These are phyloP conservation scores for Eueremaeus valkanovi DNA, from an alignment of 2,888 invertebrate species.

Conservation along the genomic window DNA sequence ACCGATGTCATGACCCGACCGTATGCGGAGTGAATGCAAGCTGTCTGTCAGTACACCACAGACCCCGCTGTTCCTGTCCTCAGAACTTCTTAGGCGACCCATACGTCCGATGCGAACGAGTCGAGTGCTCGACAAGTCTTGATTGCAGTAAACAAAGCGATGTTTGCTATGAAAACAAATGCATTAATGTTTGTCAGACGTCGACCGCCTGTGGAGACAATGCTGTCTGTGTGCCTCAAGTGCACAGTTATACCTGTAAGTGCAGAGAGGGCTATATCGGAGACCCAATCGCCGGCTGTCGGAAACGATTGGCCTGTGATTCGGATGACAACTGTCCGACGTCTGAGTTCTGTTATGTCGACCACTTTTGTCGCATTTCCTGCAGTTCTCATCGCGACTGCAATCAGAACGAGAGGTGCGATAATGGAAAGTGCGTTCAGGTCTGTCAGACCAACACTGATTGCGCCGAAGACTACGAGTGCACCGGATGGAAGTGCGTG, in stretches of 20 bases:
- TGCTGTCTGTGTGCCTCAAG: conserved; percentile 77
- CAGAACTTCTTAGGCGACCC: conserved; percentile 68
- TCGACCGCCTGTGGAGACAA: conserved; percentile 72
- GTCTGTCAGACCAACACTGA: conserved; percentile 67
- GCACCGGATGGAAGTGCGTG: conserved; percentile 50
- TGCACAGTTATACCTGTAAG: conserved; percentile 71
- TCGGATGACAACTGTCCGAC: conserved; percentile 71
- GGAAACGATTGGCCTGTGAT: conserved; percentile 76
- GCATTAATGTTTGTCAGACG: conserved; percentile 62
- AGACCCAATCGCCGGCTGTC: conserved; percentile 69
- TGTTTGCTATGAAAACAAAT: conserved; percentile 63
- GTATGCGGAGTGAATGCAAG: conserved; percentile 47
- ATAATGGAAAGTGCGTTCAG: conserved; percentile 71
- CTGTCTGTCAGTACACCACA: conserved; percentile 46
- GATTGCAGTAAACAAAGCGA: conserved; percentile 69
- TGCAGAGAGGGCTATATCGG: conserved; percentile 82
- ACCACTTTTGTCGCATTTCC: conserved; percentile 77
- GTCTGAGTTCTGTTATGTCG: conserved; percentile 71
- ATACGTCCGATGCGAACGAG: conserved; percentile 56
- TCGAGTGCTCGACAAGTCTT: conserved; percentile 71
- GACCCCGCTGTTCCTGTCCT: conserved; percentile 63
- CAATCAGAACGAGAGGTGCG: conserved; percentile 73
- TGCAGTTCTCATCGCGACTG: conserved; percentile 73
- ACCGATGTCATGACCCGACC: conserved; percentile 39
- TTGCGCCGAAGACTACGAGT: conserved; percentile 66